Conservation (phyloP, 1,140 invertebrate species). For the Maconellicoccus hirsutus region DNA sequence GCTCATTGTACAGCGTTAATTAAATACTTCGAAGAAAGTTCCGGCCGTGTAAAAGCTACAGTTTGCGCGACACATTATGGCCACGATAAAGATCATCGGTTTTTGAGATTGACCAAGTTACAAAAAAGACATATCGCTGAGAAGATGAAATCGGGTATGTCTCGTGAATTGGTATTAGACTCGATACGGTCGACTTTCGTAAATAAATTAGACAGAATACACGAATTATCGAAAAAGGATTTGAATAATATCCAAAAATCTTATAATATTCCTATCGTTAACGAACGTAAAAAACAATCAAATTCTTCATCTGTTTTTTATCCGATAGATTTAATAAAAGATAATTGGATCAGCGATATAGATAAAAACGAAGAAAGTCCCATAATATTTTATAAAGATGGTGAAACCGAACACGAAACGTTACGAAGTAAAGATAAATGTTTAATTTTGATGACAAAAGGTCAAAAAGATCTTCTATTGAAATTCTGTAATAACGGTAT, state of each 20-base stretch:
- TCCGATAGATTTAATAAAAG: conserved; percentile 1
- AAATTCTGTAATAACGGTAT: conserved; percentile 25
- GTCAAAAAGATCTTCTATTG: conserved; percentile 23
- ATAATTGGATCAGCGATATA: conserved; percentile 22
- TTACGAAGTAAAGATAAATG: conserved; percentile 18
- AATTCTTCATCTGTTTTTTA: not conserved
- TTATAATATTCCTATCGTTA: conserved; percentile 14
- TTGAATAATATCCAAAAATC: conserved; percentile 26
- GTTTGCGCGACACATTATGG: conserved; percentile 27
- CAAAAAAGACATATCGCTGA: conserved; percentile 24
- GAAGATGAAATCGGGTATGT: conserved; percentile 23
- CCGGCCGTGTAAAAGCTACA: conserved; percentile 24
- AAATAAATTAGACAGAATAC: conserved; percentile 24
- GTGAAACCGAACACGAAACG: not conserved
- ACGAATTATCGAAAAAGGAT: conserved; percentile 26
- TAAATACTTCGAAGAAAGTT: conserved; percentile 23
- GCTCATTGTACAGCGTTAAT: conserved; percentile 26
- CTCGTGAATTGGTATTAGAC: conserved; percentile 26
- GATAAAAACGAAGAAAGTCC: conserved; percentile 23
- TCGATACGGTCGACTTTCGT: conserved; percentile 22
- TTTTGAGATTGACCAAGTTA: conserved; percentile 24
- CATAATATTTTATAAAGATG: conserved; percentile 23
- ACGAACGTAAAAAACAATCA: not conserved
- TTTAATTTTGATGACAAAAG: conserved; percentile 25
- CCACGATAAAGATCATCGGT: conserved; percentile 22